Conservation (phyloP, 2,113 vertebrate genomes). For the Ptilonorhynchus violaceus region DNA sequence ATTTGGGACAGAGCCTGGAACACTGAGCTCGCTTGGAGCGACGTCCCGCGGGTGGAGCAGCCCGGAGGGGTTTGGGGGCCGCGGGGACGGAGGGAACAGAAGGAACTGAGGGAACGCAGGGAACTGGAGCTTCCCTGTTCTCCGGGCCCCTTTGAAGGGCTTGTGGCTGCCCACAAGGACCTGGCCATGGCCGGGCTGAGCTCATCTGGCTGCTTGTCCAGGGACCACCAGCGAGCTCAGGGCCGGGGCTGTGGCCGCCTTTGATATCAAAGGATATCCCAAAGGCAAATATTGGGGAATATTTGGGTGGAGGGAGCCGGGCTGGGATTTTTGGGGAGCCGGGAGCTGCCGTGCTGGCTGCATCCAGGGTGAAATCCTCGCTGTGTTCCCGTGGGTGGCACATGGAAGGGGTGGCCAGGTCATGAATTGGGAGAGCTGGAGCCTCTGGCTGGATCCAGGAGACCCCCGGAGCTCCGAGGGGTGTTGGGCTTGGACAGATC, state of each 20-base stretch:
- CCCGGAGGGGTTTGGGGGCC: neutral
- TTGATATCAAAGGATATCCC: neutral
- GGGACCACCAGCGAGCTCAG: constrained; percentile 64
- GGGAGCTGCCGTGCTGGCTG: neutral
- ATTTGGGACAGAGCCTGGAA: constrained; percentile 6
- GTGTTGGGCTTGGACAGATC: neutral
- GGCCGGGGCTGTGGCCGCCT: constrained; percentile 5
- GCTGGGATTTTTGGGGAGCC: neutral
- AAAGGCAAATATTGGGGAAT: constrained; percentile 35
- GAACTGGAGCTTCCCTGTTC: constrained; percentile 47
- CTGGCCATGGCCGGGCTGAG: constrained; percentile 7
- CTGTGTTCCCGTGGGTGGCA: neutral
- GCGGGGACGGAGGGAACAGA: neutral
- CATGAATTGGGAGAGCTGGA: neutral
- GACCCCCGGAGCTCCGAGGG: constrained; percentile 6
- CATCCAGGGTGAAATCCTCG: neutral
- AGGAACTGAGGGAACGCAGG: neutral
- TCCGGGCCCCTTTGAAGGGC: constrained; percentile 53
- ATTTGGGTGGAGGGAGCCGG: neutral
- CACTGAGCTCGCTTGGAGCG: constrained; percentile 43
- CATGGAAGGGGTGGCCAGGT: neutral
- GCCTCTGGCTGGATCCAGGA: neutral
- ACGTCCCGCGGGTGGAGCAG: neutral
- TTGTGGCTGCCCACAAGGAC: constrained; percentile 28
- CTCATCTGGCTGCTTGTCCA: neutral